These are phyloP conservation scores for Clunio marinus DNA, from an alignment of 2,888 invertebrate species.

Conservation along the genomic window DNA sequence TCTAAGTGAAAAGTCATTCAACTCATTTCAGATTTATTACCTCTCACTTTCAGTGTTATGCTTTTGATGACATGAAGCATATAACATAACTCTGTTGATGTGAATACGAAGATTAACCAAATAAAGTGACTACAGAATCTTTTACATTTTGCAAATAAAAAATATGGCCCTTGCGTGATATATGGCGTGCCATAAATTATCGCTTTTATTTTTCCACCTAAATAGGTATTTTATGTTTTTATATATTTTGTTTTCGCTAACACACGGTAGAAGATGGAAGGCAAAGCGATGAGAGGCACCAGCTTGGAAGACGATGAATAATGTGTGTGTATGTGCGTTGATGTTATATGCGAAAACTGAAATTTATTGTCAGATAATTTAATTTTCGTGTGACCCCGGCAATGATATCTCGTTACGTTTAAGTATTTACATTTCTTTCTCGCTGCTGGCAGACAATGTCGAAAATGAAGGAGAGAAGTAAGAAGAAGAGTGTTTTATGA, in stretches of 20 bases:
- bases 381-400: background rate
- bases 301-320: background rate
- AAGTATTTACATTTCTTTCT: background rate
- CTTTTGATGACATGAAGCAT: too few species aligned
- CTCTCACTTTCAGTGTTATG: too few species aligned
- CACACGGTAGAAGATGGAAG: background rate
- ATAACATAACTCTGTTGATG: too few species aligned
- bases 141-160: constrained; percentile 10
- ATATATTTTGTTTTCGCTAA: background rate
- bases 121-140: too few species aligned
- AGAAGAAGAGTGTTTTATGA: constrained; percentile 1
- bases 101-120: too few species aligned
- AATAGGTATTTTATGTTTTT: constrained; percentile 35
- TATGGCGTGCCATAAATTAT: constrained; percentile 31
- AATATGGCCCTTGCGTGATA: constrained; percentile 35
- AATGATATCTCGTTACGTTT: background rate
- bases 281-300: background rate
- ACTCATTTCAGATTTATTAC: too few species aligned
- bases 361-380: background rate
- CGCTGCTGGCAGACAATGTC: background rate
- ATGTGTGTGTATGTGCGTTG: background rate
- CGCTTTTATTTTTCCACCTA: constrained; percentile 31
- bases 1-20: too few species aligned
- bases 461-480: background rate
- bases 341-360: background rate